Evolutionary conservation across 2,888 invertebrate species (phyloP).

Genomic region (Scaptodrosophila latifasciaeformis): DNA sequence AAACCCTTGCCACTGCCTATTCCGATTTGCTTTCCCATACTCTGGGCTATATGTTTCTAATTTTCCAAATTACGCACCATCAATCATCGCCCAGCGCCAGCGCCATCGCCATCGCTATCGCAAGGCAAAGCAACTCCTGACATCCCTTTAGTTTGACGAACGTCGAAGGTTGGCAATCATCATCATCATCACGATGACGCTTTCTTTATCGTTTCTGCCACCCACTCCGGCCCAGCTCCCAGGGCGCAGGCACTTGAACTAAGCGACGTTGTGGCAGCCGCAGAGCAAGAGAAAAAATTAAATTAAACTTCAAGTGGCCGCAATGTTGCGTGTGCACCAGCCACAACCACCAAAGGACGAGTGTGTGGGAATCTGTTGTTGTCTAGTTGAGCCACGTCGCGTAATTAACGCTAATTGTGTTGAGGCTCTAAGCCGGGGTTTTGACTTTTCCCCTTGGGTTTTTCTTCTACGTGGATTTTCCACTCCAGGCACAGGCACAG

Average conservation of each 20-base stretch:
- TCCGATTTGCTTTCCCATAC: constrained; percentile 28
- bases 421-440: constrained; percentile 55
- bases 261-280: constrained; percentile 55
- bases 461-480: constrained; percentile 54
- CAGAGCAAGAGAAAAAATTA: constrained; percentile 63
- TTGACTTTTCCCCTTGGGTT: constrained; percentile 63
- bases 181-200: constrained; percentile 21
- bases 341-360: background rate
- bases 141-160: constrained; percentile 43
- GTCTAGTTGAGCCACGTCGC: constrained; percentile 12
- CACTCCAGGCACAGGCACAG: constrained; percentile 24
- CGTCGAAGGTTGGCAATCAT: constrained; percentile 40
- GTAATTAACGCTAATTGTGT: constrained; percentile 63
- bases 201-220: no score
- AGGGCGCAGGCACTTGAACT: constrained; percentile 51
- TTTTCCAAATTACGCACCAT: constrained; percentile 72
- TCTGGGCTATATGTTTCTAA: constrained; percentile 51
- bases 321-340: constrained; percentile 44
- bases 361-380: constrained; percentile 19
- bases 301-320: constrained; percentile 66
- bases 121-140: background rate
- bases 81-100: constrained; percentile 66
- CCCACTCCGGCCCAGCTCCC: constrained; percentile 28
- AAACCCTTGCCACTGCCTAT: constrained; percentile 47
- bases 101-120: background rate